Evolutionary conservation across 2,113 vertebrate species (phyloP), one percentile per base, ranked within the genome.

Genomic region (Scalopus aquaticus): DNA sequence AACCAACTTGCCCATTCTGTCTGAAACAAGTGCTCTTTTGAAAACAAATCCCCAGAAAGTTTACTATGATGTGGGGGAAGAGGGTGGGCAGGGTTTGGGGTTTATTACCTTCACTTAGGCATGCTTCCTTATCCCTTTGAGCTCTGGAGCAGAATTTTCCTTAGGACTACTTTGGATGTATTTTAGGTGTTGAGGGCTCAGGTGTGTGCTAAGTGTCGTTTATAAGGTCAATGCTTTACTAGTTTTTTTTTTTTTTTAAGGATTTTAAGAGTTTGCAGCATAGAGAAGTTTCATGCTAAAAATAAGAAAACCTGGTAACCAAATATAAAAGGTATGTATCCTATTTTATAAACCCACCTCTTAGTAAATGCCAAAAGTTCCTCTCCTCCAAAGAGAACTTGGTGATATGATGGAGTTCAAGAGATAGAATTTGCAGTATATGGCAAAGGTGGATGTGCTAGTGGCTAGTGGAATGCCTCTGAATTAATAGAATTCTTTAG

Each of bases 371-470:
- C 32, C 65, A 81, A 62, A 80, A 94, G 78, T 88, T 79, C 62
- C 69, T 73, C 96, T 94, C 93, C 91, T 95, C 95, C 89, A 93
- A 88, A 88, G 97, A 97, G 88, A 95, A 80, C 51, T 93, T 91
- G 83, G 73, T 88, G 77, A 94, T 54, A 19, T 0, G 72, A 89
- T 74, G 26, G 51, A 74, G 44, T 60, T 69, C 78, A 42, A 64
- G 87, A 56, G 72, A 88, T 2, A 95, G 0, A 22, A 54, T 26
- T 76, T 90, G 81, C 82, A 92, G 37, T 4, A 16, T 60, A 65
- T 56, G 69, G 70, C 9, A 65, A 97, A 97, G 77, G 51, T 13
- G 58, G 76, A 44, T 51, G 42, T 85, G 89, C 89, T 77, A 84
- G 15, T 51, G 88, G 39, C 73, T 30, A 92, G 72, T 54, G 79